These are phyloP conservation scores for Bolinopsis microptera DNA, from an alignment of 37 sponge, comb jelly and placozoan species.

Conservation along the genomic window DNA sequence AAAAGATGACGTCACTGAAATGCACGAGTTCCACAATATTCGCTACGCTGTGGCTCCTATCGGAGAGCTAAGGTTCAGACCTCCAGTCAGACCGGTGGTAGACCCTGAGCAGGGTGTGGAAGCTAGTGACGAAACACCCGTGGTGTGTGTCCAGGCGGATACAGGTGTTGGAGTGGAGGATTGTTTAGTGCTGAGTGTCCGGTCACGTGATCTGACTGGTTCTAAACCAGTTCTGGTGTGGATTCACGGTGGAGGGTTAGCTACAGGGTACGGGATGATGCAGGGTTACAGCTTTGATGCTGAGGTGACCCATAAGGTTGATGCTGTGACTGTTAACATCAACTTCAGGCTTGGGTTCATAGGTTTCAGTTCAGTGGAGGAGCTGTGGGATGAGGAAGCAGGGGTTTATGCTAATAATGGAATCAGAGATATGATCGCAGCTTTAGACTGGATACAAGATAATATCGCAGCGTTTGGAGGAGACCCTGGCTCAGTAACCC, in stretches of 20 bases:
- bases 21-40: slow-evolving; percentile 20
- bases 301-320: neutral
- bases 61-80: slow-evolving; percentile 18
- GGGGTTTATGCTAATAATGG: slow-evolving; percentile 39
- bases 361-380: slow-evolving; percentile 29
- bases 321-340: slow-evolving; percentile 43
- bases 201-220: neutral
- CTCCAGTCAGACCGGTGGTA: neutral
- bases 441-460: slow-evolving; percentile 45
- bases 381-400: slow-evolving; percentile 44
- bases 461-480: slow-evolving; percentile 47
- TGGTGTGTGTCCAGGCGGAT: slow-evolving; percentile 29
- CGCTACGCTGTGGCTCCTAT: slow-evolving; percentile 7
- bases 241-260: slow-evolving; percentile 35
- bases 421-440: slow-evolving; percentile 31
- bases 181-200: slow-evolving; percentile 2
- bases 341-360: slow-evolving; percentile 47
- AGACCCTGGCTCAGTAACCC: slow-evolving; percentile 7
- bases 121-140: neutral
- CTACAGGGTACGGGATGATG: neutral
- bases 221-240: slow-evolving; percentile 2
- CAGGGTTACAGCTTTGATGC: slow-evolving; percentile 25
- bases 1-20: neutral
- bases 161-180: slow-evolving; percentile 30
- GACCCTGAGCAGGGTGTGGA: neutral